Evolutionary conservation across 2,888 invertebrate genomes (phyloP).

Genomic region (Lycaena phlaeas): DNA sequence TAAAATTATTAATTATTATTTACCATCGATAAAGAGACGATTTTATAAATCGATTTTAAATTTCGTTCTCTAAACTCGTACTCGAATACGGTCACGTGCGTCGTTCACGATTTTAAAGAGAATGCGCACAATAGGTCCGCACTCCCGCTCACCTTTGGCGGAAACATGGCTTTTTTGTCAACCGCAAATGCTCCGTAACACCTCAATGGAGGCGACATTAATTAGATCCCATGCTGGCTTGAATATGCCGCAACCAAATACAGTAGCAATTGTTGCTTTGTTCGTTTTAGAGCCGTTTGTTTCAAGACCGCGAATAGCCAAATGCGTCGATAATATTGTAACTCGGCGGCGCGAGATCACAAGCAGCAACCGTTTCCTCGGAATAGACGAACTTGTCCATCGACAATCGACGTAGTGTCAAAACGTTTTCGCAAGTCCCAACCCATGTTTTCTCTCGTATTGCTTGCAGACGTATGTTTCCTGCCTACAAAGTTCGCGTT

Average conservation of each 20-base stretch:
- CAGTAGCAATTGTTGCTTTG: background rate
- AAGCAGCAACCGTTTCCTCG: conserved; percentile 50
- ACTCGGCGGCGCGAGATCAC: conserved; percentile 60
- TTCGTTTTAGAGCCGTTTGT: background rate
- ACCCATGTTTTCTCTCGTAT: conserved; percentile 70
- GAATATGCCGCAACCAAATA: background rate
- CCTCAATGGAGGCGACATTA: conserved; percentile 32
- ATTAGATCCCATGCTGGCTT: conserved; percentile 24
- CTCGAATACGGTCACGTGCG: conserved; percentile 27
- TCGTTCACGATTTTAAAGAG: conserved; percentile 18
- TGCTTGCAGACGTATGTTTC: conserved; percentile 96
- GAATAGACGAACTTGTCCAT: conserved; percentile 53
- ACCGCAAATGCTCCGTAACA: conserved; percentile 46
- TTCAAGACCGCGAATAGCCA: conserved; percentile 7
- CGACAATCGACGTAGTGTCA: conserved; percentile 67
- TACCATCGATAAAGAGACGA: conserved; percentile 23
- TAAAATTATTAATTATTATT: conserved; percentile 70
- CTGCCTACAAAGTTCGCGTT: conserved; percentile 96
- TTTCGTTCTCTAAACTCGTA: background rate
- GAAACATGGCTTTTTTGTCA: conserved; percentile 45
- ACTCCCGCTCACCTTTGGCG: conserved; percentile 39
- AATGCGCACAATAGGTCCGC: conserved; percentile 46
- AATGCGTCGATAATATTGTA: conserved; percentile 24
- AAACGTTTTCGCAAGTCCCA: conserved; percentile 65
- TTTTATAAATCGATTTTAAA: conserved; percentile 1